Base-by-base conservation (phyloP, 2,113 vertebrate genomes). In the Protomyctophum bolini region DNA sequence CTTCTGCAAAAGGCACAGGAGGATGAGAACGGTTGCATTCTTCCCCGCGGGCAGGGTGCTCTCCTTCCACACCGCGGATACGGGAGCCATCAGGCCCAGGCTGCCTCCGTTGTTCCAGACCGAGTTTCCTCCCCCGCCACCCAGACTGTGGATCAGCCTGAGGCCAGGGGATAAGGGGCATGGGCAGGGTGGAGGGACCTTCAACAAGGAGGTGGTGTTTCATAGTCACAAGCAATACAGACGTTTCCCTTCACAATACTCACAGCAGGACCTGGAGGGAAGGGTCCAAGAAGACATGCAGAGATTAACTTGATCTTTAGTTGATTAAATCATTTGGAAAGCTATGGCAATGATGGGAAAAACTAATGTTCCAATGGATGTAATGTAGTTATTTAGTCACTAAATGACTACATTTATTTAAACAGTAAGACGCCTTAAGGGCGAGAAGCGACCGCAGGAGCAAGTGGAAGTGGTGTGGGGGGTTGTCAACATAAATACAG, bases 161-260 rank as follows among this genome's bases (percentile, higher is more conserved):
- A 0, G 68, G 0, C n/a, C 11, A 59, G 75, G 52, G 6, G 69
- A 68, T 0, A 0, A 72, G 28, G 61, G 59, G 0, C 0, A 4
- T 0, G 21, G 7, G 9, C 9, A 15, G 73, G 0, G 14, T 46
- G 6, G 4, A 64, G 10, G 68, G 29, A 45, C 12, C 8, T 14
- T 10, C 9, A 51, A 64, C 8, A 68, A 28, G 45, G 55, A 4
- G 15, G n/a, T 29, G 7, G 59, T 47, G 49, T 61, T 59, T 11
- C 29, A 8, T 70, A 62, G 7, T 80, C 75, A 64, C 78, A 6
- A 41, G 33, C 33, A 79, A 76, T 66, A 90, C 15, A 81, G 82
- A 6, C 33, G 46, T 73, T 82, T 41, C 82, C 77, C 80, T 51
- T 77, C 79, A 41, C 2, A 0, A 33, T 84, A 83, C 1, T 68